Conservation (phyloP, 2,888 invertebrate genomes). For the Parthenolecanium corni region DNA sequence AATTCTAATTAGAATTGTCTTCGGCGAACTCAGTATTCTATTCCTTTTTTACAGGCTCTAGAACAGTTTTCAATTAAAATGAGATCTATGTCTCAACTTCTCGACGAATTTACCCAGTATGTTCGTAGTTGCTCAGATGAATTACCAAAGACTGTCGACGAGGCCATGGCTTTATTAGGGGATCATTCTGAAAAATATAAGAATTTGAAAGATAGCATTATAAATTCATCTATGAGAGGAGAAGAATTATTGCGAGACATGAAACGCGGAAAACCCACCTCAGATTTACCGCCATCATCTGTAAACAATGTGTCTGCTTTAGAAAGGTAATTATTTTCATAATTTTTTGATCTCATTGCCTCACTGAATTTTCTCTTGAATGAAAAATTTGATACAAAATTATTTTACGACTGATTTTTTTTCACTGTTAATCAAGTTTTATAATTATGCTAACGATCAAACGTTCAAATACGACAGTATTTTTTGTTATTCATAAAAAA, state of each 20-base stretch:
- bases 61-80: slow-evolving; percentile 90
- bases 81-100: slow-evolving; percentile 72
- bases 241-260: slow-evolving; percentile 69
- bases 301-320: slow-evolving; percentile 83
- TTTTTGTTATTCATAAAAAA: no score
- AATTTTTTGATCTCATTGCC: neutral
- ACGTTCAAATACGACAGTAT: neutral
- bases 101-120: slow-evolving; percentile 76
- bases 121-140: slow-evolving; percentile 58
- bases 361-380: neutral
- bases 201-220: slow-evolving; percentile 69
- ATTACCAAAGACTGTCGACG: slow-evolving; percentile 85
- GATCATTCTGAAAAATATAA: slow-evolving; percentile 64
- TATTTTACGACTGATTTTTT: neutral
- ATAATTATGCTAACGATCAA: neutral
- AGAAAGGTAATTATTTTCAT: slow-evolving; percentile 57
- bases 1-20: slow-evolving; percentile 2
- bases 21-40: slow-evolving; percentile 14
- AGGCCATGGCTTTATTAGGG: slow-evolving; percentile 74
- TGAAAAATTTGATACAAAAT: slow-evolving; percentile 1
- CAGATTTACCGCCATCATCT: slow-evolving; percentile 32
- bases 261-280: slow-evolving; percentile 36
- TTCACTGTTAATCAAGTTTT: neutral
- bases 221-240: slow-evolving; percentile 77
- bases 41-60: slow-evolving; percentile 55